Base-by-base conservation (phyloP, 2,797 vertebrate genomes). In the Chelmon rostratus region DNA sequence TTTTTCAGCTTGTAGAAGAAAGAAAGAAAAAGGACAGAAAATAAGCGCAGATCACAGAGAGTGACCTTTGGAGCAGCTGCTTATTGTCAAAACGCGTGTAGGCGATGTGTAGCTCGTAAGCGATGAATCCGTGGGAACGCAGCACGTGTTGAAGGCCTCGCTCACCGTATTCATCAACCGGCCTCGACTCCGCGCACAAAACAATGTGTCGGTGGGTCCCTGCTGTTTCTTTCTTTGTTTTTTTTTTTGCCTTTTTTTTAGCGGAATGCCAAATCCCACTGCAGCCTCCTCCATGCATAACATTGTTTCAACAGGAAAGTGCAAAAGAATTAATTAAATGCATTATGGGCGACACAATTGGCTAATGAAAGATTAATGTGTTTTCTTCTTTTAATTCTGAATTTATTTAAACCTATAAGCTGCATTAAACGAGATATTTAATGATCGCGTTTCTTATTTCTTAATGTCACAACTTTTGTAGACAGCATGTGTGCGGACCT, bases 41-140 rank as follows among this genome's bases (percentile, higher is more conserved):
- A 15, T 12, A 33, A 59, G 59, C 56, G 38, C 68, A 44, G 83
- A 76, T 76, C 65, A 54, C 72, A 57, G 25, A 42, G 33, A 67
- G 57, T 84, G 85, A 87, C 86, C 86, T 89, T 79, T 81, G 6
- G 87, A 92, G 90, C 93, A 93, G 92, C 89, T 93, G 93, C 38
- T 89, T 83, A 18, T 86, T 92, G 89, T 93, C 88, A 81, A 44
- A 73, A 72, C 62, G 49, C 80, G 21, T 76, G 86, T 70, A 61
- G 70, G 85, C 84, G 84, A 63, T 1, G 72, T 80, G 78, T 52
- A 25, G 78, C 75, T 68, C 68, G 80, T 86, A 77, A 85, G 73
- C 47, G 59, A 76, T 67, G 87, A 68, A 73, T 90, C 87, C 90
- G 93, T 95, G 94, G 93, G 94, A 95, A 95, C 91, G 11, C 63